These are phyloP conservation scores for Cephalopachus bancanus DNA, from an alignment of 2,797 vertebrate species.

Conservation along the genomic window DNA sequence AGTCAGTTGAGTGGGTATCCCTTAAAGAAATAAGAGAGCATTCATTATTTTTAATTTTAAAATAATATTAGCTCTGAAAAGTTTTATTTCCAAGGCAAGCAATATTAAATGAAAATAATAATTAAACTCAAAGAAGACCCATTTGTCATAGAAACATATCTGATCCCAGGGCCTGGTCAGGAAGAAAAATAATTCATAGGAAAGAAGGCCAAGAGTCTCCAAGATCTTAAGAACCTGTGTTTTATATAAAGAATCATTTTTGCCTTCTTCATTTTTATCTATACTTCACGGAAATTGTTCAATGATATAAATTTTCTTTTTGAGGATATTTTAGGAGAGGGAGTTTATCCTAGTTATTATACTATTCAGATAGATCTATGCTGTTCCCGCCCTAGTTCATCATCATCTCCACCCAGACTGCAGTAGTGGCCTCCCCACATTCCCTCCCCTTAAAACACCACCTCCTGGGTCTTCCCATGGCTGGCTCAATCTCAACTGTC, in stretches of 20 bases:
- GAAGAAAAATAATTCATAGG: constrained; percentile 59
- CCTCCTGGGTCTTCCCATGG: not conserved
- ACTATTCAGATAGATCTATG: not conserved
- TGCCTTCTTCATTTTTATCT: constrained; percentile 39
- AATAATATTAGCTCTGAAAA: constrained; percentile 55
- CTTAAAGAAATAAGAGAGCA: constrained; percentile 17
- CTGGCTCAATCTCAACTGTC: not conserved
- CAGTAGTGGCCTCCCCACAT: no score
- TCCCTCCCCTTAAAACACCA: not conserved
- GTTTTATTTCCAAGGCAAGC: constrained; percentile 55
- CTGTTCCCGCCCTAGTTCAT: not conserved
- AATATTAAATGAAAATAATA: constrained; percentile 77
- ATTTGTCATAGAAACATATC: constrained; percentile 75
- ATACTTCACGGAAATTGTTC: constrained; percentile 15
- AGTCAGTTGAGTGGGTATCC: constrained; percentile 26
- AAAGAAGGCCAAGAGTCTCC: not conserved
- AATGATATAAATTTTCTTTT: constrained; percentile 42
- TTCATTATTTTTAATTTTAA: constrained; percentile 21
- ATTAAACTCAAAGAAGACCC: constrained; percentile 64
- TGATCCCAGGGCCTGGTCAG: constrained; percentile 49
- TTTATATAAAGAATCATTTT: constrained; percentile 51
- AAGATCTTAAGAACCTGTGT: not conserved
- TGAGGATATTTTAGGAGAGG: constrained; percentile 41
- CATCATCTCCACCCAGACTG: not conserved
- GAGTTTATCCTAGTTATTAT: not conserved